These are phyloP conservation scores for Ctenodactylus gundi DNA, from an alignment of 2,113 vertebrate species.

Conservation along the genomic window DNA sequence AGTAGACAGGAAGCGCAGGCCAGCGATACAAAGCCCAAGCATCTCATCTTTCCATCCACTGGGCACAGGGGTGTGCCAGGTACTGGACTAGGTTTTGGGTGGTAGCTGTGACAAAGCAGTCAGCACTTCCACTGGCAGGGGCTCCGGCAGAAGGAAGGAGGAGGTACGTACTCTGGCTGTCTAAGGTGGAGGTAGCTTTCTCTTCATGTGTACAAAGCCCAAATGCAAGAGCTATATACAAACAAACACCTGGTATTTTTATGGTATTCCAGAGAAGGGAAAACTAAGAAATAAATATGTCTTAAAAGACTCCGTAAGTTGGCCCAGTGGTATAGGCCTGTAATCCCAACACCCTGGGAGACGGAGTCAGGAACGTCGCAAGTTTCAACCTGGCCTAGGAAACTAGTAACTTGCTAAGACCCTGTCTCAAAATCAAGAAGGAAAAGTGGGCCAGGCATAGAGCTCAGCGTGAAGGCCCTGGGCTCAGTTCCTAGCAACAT, in stretches of 20 bases:
- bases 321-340: too few species aligned
- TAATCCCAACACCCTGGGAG: too few species aligned
- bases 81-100: background rate
- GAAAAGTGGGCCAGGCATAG: too few species aligned
- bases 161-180: background rate
- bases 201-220: background rate
- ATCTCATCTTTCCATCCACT: background rate
- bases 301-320: background rate
- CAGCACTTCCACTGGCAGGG: background rate
- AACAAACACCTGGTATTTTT: background rate
- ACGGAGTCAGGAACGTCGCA: too few species aligned
- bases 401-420: too few species aligned
- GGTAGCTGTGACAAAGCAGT: background rate
- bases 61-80: background rate
- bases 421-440: too few species aligned
- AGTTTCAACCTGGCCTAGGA: too few species aligned
- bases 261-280: background rate
- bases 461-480: too few species aligned
- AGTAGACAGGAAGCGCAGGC: background rate
- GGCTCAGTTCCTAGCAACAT: too few species aligned
- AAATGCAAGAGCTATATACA: background rate
- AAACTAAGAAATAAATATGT: background rate
- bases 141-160: background rate
- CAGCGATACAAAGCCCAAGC: background rate
- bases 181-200: background rate